Conservation (phyloP, 2,797 vertebrate genomes). For the Tachyglossus aculeatus region DNA sequence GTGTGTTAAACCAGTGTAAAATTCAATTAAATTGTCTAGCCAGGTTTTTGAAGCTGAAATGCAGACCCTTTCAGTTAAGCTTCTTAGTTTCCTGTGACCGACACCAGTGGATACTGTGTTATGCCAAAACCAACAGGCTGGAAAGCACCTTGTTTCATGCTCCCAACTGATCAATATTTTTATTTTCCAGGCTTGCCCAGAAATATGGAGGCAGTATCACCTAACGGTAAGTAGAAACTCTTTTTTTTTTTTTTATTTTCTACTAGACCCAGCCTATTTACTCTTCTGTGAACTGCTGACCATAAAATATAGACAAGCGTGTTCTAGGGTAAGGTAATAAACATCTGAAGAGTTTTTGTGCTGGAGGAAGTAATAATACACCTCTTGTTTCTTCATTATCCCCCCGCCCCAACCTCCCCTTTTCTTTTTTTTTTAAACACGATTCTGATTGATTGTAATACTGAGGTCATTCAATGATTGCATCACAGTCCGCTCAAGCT, state of each 20-base stretch:
- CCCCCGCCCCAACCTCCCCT: not conserved
- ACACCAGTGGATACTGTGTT: slow-evolving; percentile 82
- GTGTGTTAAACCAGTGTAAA: slow-evolving; percentile 88
- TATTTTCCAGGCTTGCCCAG: slow-evolving; percentile 92
- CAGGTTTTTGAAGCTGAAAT: slow-evolving; percentile 87
- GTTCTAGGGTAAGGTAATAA: slow-evolving; percentile 80
- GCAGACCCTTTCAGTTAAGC: slow-evolving; percentile 85
- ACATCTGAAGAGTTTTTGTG: slow-evolving; percentile 75
- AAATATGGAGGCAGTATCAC: slow-evolving; percentile 99
- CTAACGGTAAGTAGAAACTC: slow-evolving; percentile 92
- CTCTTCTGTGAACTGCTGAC: slow-evolving; percentile 82
- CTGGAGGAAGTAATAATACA: slow-evolving; percentile 64
- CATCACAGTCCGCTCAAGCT: slow-evolving; percentile 37
- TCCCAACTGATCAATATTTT: slow-evolving; percentile 85
- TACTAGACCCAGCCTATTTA: slow-evolving; percentile 79
- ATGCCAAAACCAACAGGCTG: slow-evolving; percentile 86
- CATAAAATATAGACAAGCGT: slow-evolving; percentile 83
- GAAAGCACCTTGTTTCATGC: slow-evolving; percentile 88
- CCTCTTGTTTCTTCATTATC: slow-evolving; percentile 47
- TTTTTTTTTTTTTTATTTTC: slow-evolving; percentile 81
- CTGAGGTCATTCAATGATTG: slow-evolving; percentile 45
- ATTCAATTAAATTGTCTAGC: slow-evolving; percentile 88
- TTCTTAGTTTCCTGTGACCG: slow-evolving; percentile 85
- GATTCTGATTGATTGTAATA: slow-evolving; percentile 52
- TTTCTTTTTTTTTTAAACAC: slow-evolving; percentile 41